A percentile compares a stretch with the other conserved stretches of the same genome.
Evolutionary conservation across 2,888 invertebrate species (phyloP).

Genomic region (Ectobius pallidus): DNA sequence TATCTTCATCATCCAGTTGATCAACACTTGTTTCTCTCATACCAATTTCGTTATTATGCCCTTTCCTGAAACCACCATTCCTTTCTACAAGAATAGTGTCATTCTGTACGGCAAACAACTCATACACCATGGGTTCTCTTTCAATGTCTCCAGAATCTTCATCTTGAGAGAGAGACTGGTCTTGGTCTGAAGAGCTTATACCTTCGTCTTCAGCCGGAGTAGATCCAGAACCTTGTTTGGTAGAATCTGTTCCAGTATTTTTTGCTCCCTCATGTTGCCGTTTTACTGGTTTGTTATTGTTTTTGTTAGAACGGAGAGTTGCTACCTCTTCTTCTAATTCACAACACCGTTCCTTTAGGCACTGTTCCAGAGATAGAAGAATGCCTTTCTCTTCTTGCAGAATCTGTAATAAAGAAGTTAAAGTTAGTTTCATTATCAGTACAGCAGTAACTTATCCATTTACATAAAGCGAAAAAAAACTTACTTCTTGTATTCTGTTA

Average conservation of each 20-base stretch:
- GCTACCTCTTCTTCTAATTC: slow-evolving; percentile 74
- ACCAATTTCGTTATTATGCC: neutral
- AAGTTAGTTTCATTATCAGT: too few species aligned
- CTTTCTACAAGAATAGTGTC: slow-evolving; percentile 59
- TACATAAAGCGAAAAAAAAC: too few species aligned
- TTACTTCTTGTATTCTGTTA: too few species aligned
- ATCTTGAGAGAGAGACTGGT: slow-evolving; percentile 51
- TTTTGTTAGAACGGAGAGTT: slow-evolving; percentile 45
- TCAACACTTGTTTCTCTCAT: slow-evolving; percentile 40
- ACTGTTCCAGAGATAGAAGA: slow-evolving; percentile 72
- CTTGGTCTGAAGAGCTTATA: slow-evolving; percentile 79
- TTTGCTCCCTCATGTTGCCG: neutral
- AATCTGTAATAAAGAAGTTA: slow-evolving; percentile 58
- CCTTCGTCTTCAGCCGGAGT: slow-evolving; percentile 84
- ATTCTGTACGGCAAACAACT: slow-evolving; percentile 65
- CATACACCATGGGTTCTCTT: slow-evolving; percentile 65
- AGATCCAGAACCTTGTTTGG: slow-evolving; percentile 31
- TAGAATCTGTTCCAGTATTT: neutral
- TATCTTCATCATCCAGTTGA: slow-evolving; percentile 53
- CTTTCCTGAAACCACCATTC: slow-evolving; percentile 47
- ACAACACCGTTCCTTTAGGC: slow-evolving; percentile 75
- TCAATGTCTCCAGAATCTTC: slow-evolving; percentile 59
- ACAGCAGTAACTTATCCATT: too few species aligned
- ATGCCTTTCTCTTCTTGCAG: slow-evolving; percentile 80
- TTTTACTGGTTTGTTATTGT: slow-evolving; percentile 51